A percentile compares a stretch with the other conserved stretches of the same genome.
Conservation (phyloP, 1,140 invertebrate species). For the Batillaria attramentaria region DNA sequence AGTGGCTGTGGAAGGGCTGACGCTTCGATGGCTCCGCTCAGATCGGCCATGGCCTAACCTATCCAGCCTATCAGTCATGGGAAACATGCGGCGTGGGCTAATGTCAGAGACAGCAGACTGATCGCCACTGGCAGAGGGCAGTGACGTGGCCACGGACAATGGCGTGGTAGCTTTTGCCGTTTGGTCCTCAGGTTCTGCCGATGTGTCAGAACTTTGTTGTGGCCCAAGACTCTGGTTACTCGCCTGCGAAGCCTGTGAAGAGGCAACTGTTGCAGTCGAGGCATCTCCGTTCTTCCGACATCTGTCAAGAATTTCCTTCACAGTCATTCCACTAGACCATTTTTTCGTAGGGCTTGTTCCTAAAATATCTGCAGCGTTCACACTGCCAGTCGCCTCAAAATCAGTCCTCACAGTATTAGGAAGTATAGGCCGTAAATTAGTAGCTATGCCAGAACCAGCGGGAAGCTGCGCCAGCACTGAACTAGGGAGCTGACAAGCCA, state of each 20-base stretch:
- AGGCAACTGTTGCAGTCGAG: not conserved
- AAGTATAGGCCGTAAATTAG: no score
- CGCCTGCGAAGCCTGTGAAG: not conserved
- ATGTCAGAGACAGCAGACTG: not conserved
- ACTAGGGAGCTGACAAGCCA: no score
- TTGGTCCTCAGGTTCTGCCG: no score
- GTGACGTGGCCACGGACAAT: not conserved
- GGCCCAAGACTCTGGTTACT: not conserved
- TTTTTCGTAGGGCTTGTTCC: no score
- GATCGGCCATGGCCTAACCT: not conserved
- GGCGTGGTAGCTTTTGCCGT: no score
- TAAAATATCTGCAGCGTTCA: no score
- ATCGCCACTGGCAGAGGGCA: not conserved
- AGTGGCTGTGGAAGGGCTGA: not conserved
- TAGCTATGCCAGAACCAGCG: no score
- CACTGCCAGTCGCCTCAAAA: no score
- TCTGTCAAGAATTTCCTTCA: slow-evolving; percentile 21
- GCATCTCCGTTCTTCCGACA: slow-evolving; percentile 1
- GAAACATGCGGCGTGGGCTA: not conserved
- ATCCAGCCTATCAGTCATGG: not conserved
- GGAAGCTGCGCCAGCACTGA: no score
- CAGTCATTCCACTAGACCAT: no score
- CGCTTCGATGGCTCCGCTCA: not conserved
- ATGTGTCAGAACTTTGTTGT: not conserved
- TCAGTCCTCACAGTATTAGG: no score